Evolutionary conservation across 2,888 invertebrate genomes (phyloP).

Genomic region (Podotricha telesiphe): DNA sequence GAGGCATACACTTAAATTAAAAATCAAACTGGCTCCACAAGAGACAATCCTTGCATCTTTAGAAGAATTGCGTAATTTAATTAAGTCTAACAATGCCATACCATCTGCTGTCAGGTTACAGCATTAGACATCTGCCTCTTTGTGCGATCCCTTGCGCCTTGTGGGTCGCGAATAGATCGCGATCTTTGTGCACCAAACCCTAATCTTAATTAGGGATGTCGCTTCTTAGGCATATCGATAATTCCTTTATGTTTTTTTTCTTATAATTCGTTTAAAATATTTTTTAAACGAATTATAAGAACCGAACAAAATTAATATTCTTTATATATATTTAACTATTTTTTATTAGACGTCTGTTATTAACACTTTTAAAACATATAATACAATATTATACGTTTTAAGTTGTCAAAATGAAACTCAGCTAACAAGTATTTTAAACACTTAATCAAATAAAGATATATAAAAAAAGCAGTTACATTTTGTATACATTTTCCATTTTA

Average conservation of each 20-base stretch:
- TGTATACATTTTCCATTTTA: no score
- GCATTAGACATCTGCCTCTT: slow-evolving; percentile 74
- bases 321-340: no score
- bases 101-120: slow-evolving; percentile 71
- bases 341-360: no score
- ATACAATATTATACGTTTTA: no score
- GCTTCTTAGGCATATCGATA: slow-evolving; percentile 43
- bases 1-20: slow-evolving; percentile 5
- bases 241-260: slow-evolving; percentile 11
- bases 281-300: no score
- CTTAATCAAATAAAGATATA: no score
- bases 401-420: no score
- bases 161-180: slow-evolving; percentile 64
- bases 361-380: no score
- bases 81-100: slow-evolving; percentile 65
- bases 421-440: no score
- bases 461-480: no score
- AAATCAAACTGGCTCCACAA: slow-evolving; percentile 11
- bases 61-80: slow-evolving; percentile 63
- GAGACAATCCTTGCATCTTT: slow-evolving; percentile 12
- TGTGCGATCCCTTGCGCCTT: slow-evolving; percentile 58
- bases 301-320: no score
- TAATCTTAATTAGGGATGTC: slow-evolving; percentile 63
- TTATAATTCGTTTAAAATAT: neutral
- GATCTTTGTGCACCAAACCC: slow-evolving; percentile 67